These are phyloP conservation scores for Coranthus polyacanthus DNA, from an alignment of 2,797 vertebrate genomes.

Conservation along the genomic window DNA sequence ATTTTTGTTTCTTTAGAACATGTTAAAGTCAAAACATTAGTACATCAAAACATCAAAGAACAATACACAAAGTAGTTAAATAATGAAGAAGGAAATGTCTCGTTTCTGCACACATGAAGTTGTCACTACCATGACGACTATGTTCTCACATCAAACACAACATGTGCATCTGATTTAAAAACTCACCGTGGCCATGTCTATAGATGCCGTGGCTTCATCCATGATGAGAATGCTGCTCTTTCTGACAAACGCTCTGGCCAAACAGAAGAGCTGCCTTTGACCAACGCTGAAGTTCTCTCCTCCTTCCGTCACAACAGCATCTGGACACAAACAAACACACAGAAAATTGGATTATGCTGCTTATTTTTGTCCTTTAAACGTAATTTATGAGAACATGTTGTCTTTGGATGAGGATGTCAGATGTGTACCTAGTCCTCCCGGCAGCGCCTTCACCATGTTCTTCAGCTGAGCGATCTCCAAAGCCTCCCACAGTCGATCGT, in stretches of 20 bases:
- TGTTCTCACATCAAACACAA: neutral
- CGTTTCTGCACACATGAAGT: too few relatives aligned
- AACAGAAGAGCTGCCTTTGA: conserved; percentile 96
- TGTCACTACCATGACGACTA: neutral
- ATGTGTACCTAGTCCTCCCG: conserved; percentile 91
- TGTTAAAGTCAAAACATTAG: too few relatives aligned
- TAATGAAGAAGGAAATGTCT: too few relatives aligned
- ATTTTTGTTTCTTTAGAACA: too few relatives aligned
- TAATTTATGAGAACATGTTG: too few relatives aligned
- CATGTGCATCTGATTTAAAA: neutral
- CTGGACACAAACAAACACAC: conserved; percentile 68
- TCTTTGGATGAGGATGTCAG: neutral
- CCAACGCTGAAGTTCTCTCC: conserved; percentile 99
- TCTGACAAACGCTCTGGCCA: conserved; percentile 95
- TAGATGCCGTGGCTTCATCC: conserved; percentile 98
- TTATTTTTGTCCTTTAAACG: neutral
- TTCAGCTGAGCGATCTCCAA: conserved; percentile 98
- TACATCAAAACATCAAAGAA: too few relatives aligned
- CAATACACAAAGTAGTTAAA: too few relatives aligned
- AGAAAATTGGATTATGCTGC: too few relatives aligned
- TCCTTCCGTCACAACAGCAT: conserved; percentile 94
- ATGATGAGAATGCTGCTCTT: conserved; percentile 99
- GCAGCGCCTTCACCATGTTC: conserved; percentile 96
- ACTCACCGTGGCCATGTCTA: conserved; percentile 98
- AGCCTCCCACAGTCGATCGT: conserved; percentile 98